Evolutionary conservation across 2,888 invertebrate species (phyloP), one percentile per base, ranked within the genome.

Genomic region (Eucera pruinosa): DNA sequence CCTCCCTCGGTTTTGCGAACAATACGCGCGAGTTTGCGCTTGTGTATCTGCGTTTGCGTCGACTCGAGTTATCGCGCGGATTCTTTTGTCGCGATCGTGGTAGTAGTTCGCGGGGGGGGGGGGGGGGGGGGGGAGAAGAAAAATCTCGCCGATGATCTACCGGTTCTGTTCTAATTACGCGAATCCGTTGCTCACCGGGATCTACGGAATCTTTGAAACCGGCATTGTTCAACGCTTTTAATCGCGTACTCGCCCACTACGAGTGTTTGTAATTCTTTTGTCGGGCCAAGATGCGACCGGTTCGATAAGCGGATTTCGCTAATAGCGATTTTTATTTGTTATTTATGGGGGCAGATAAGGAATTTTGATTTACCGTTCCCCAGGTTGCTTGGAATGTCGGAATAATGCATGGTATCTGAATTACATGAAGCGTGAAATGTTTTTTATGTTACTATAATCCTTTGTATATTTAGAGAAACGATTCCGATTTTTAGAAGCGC

Each of bases 81-180:
- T 69, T 75, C 75, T 61, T 78, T 78, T 69, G 69, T 55, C 58
- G 36, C 18, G 74, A 78, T 75, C 69, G 48, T 45, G 15, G 45
- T 9, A 36, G 43, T 23, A 1, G 1, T 67, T 60, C 18, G n/a
- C 6, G 1, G 45, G 15, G n/a, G n/a, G n/a, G n/a, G n/a, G n/a
- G n/a, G n/a, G n/a, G n/a, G n/a, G n/a, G n/a, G n/a, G n/a, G n/a
- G n/a, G n/a, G n/a, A n/a, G n/a, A n/a, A n/a, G n/a, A n/a, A 25
- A 25, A 54, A 74, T 74, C 74, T 54, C n/a, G n/a, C n/a, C n/a
- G n/a, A n/a, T n/a, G 72, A 60, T 72, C 45, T 50, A 15, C n/a
- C n/a, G 45, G 13, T 33, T 13, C 18, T 25, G 60, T 52, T 72
- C 67, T 58, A 58, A 72, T 67, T 70, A 65, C 70, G 30, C 52